phyloP scores from a whole-genome alignment of 2,113 vertebrate species.

The Podarcis muralis region DNA sequence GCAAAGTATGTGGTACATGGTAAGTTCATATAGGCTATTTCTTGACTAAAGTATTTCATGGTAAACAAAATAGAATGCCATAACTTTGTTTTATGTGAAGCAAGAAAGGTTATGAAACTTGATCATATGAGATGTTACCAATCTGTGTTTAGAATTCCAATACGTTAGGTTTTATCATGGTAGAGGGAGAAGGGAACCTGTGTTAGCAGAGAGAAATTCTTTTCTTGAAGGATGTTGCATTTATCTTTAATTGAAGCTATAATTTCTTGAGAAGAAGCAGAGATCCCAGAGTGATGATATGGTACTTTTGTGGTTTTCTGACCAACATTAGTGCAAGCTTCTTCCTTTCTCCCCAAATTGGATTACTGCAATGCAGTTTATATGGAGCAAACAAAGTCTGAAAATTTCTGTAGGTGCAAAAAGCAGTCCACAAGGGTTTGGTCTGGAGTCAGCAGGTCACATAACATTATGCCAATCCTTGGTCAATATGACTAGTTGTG shows the following conservation, averaged over 20 bases:
- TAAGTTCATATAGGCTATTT: conserved; percentile 75
- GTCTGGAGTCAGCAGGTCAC: neutral
- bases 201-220: neutral
- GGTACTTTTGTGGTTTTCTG: neutral
- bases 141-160: neutral
- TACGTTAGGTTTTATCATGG: neutral
- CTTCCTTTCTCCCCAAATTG: neutral
- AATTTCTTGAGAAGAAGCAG: neutral
- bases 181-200: neutral
- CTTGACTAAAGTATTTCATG: neutral
- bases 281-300: accelerated
- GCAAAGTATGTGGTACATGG: conserved; percentile 99
- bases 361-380: too few relatives aligned
- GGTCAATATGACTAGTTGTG: neutral
- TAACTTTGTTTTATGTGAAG: conserved; percentile 4
- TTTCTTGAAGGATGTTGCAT: neutral
- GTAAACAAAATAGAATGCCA: neutral
- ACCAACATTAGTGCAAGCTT: neutral
- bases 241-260: neutral
- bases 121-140: neutral
- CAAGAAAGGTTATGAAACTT: neutral
- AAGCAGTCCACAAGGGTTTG: neutral
- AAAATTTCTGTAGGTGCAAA: neutral
- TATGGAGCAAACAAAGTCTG: neutral
- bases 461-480: neutral